phyloP scores from a whole-genome alignment of 2,888 invertebrate genomes.

The Latrodectus elegans region DNA sequence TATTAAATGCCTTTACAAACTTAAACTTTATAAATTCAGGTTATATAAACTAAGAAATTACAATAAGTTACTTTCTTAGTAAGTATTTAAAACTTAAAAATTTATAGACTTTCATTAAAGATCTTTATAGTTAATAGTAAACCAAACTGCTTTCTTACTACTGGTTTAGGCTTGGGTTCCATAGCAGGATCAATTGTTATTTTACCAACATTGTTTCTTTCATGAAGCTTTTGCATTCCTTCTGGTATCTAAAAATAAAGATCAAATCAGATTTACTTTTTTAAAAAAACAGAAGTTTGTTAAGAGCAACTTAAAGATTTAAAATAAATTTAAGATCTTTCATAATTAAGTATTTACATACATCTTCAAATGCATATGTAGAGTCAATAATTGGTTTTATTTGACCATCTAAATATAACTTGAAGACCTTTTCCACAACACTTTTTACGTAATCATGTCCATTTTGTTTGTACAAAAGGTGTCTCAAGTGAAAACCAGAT shows the following conservation, averaged over 20 bases:
- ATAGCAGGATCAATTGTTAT: slow-evolving; percentile 84
- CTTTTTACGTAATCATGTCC: slow-evolving; percentile 83
- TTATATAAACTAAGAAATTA: too few relatives aligned
- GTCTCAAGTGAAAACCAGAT: slow-evolving; percentile 87
- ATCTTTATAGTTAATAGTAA: not conserved
- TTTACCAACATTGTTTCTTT: slow-evolving; percentile 92
- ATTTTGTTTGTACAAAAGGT: slow-evolving; percentile 82
- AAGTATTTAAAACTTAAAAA: not conserved
- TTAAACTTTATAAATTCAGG: too few relatives aligned
- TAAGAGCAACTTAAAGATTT: not conserved
- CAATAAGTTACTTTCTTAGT: not conserved
- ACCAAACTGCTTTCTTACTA: slow-evolving; percentile 20
- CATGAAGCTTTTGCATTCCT: slow-evolving; percentile 94
- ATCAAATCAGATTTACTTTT: too few relatives aligned
- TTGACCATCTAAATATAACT: slow-evolving; percentile 85
- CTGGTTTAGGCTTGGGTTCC: slow-evolving; percentile 74
- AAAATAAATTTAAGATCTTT: not conserved
- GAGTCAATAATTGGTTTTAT: slow-evolving; percentile 89
- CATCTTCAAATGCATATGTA: slow-evolving; percentile 90
- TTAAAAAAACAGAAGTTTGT: not conserved
- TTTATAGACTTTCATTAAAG: not conserved
- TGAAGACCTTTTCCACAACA: slow-evolving; percentile 83
- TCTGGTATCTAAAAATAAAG: slow-evolving; percentile 82
- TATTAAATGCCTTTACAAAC: too few relatives aligned
- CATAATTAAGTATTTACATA: slow-evolving; percentile 73